Evolutionary conservation across 2,888 invertebrate genomes (phyloP).

Genomic region (Gastracanthus pulcherrimus): DNA sequence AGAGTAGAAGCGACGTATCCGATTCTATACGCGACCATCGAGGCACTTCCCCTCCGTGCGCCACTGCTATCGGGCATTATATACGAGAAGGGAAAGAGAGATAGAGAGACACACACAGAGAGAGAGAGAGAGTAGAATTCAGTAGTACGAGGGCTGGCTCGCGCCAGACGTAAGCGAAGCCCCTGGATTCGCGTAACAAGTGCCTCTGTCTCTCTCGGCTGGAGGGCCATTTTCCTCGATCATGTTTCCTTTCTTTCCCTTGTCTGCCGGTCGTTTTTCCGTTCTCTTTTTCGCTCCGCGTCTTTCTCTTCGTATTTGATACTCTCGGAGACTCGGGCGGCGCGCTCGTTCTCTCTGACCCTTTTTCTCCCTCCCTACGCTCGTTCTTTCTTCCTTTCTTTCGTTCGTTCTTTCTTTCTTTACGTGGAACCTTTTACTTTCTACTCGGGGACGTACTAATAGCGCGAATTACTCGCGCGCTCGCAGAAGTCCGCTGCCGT

Average conservation of each 20-base stretch:
- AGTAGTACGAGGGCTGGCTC: not conserved
- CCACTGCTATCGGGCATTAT: not conserved
- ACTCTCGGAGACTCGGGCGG: too few species aligned
- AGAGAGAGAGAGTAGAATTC: not conserved
- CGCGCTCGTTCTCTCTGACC: not conserved
- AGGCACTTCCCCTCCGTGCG: not conserved
- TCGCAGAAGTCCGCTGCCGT: not conserved
- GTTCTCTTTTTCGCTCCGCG: not conserved
- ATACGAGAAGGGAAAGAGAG: not conserved
- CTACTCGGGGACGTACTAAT: slow-evolving; percentile 9
- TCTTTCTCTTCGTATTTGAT: too few species aligned
- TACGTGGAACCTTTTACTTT: not conserved
- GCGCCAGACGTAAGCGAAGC: too few species aligned
- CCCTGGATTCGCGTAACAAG: slow-evolving; percentile 1
- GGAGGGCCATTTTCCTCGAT: slow-evolving; percentile 29
- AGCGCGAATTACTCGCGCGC: not conserved
- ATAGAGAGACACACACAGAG: not conserved
- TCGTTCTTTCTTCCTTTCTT: too few species aligned
- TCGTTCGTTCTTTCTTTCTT: not conserved
- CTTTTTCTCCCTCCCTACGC: not conserved
- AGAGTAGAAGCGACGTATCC: too few species aligned
- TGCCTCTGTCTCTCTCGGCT: not conserved
- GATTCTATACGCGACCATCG: not conserved
- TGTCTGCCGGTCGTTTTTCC: not conserved
- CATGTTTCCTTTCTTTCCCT: slow-evolving; percentile 2